These are phyloP conservation scores for Propithecus coquereli DNA, from an alignment of 2,113 vertebrate genomes.

Conservation along the genomic window DNA sequence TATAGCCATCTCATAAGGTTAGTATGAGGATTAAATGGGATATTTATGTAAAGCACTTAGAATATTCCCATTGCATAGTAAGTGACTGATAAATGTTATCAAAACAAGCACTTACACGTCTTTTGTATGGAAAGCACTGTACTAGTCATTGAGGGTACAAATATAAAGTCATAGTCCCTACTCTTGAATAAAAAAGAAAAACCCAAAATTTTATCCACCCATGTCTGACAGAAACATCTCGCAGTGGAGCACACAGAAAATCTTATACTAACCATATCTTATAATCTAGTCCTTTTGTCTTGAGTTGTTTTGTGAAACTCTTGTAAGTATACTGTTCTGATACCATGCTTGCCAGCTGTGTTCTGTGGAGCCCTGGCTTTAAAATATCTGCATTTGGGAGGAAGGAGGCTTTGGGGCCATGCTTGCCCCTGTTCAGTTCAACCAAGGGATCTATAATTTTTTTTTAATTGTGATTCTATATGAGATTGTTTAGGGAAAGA, in stretches of 20 bases:
- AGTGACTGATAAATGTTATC: neutral
- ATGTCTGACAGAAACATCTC: neutral
- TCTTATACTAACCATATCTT: neutral
- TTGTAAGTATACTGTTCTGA: neutral
- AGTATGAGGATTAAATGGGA: neutral
- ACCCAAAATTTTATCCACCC: neutral
- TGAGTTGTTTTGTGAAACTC: neutral
- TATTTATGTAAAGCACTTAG: neutral
- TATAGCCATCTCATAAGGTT: neutral
- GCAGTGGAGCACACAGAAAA: neutral
- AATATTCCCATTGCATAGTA: neutral
- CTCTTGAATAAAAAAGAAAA: neutral
- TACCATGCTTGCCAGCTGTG: neutral
- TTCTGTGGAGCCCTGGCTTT: neutral
- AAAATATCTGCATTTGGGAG: neutral
- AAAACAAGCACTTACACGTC: neutral
- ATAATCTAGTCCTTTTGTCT: neutral
- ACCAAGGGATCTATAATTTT: neutral
- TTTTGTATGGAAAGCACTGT: neutral
- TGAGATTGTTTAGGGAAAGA: neutral
- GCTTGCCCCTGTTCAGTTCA: neutral
- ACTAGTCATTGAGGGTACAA: neutral
- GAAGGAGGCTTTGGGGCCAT: neutral
- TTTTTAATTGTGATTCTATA: neutral
- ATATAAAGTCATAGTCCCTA: neutral